These are phyloP conservation scores for Daboia siamensis DNA, from an alignment of 2,113 vertebrate genomes.

Conservation along the genomic window DNA sequence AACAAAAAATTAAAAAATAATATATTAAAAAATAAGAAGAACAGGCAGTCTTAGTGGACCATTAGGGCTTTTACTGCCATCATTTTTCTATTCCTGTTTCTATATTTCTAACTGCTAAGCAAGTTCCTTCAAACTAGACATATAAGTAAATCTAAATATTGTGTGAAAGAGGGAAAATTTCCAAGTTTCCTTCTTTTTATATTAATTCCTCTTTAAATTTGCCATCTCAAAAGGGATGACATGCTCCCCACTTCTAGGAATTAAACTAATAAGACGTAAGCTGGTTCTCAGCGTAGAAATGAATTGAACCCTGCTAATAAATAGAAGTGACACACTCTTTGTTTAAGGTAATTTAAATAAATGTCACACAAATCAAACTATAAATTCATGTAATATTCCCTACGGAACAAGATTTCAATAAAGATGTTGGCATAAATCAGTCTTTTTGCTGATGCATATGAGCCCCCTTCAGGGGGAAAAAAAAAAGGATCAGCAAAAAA, in stretches of 20 bases:
- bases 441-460: constrained; percentile 7
- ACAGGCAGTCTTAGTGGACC: too few species aligned
- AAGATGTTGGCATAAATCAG: constrained; percentile 12
- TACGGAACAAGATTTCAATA: neutral
- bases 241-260: neutral
- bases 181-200: neutral
- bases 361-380: constrained; percentile 19
- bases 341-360: constrained; percentile 35
- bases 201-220: neutral
- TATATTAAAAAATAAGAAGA: too few species aligned
- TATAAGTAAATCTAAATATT: too few species aligned
- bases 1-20: too few species aligned
- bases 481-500: constrained; percentile 30
- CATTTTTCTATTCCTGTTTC: too few species aligned
- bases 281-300: neutral
- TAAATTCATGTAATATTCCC: constrained; percentile 15
- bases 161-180: neutral
- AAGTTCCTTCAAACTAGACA: neutral
- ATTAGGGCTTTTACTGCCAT: too few species aligned
- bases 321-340: neutral
- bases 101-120: neutral
- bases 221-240: neutral
- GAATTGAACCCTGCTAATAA: neutral
- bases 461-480: neutral
- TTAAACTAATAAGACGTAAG: neutral